These are phyloP conservation scores for Oxyruncus cristatus DNA, from an alignment of 2,113 vertebrate genomes.

Conservation along the genomic window DNA sequence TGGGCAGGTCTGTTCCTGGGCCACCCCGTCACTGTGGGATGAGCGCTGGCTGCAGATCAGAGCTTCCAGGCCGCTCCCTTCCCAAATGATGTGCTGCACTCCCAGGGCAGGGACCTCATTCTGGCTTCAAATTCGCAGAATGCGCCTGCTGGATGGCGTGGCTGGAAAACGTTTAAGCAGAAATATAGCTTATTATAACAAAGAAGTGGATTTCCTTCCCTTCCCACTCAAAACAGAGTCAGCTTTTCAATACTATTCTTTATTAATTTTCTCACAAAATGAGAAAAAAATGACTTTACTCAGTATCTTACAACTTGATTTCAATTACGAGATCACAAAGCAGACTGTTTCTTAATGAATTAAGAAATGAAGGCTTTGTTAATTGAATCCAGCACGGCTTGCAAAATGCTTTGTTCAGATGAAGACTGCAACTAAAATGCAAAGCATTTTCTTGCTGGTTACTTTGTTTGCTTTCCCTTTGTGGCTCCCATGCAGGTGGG, in stretches of 20 bases:
- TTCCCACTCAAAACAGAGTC: background rate
- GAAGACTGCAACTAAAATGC: background rate
- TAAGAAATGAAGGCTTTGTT: background rate
- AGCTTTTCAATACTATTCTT: background rate
- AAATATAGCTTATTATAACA: background rate
- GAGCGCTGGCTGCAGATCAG: background rate
- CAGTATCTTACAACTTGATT: background rate
- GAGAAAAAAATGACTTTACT: background rate
- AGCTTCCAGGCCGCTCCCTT: background rate
- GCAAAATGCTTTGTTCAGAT: background rate
- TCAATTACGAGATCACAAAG: background rate
- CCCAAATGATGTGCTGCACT: background rate
- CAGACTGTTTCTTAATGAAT: slow-evolving; percentile 13
- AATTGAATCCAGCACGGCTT: background rate
- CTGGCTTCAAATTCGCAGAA: background rate
- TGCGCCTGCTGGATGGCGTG: background rate
- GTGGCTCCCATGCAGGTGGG: background rate
- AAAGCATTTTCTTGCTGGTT: background rate
- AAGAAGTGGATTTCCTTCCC: slow-evolving; percentile 5
- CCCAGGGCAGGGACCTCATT: background rate
- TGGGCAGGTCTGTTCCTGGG: background rate
- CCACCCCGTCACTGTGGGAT: background rate
- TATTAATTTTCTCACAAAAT: background rate
- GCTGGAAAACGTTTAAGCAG: background rate
- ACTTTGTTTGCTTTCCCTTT: background rate